A percentile compares a stretch with the other conserved stretches of the same genome.
These are phyloP conservation scores for Chaunax sp. DNA, from an alignment of 2,797 vertebrate species.

Conservation along the genomic window DNA sequence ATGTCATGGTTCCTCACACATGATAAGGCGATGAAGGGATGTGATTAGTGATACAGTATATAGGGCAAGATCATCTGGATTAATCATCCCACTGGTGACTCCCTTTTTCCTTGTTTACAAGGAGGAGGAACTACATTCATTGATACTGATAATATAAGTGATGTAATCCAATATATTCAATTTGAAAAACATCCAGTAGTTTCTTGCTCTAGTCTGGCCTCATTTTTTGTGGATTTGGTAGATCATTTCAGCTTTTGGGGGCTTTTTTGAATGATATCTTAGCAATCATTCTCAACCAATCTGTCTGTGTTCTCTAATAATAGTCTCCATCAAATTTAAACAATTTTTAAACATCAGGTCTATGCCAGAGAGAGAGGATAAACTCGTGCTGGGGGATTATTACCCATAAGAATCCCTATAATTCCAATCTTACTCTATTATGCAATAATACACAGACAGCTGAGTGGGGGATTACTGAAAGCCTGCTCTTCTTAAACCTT, in stretches of 20 bases:
- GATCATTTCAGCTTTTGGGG: conserved; percentile 29
- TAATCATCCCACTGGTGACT: conserved; percentile 58
- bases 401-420: conserved; percentile 75
- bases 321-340: conserved; percentile 56
- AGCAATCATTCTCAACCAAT: conserved; percentile 15
- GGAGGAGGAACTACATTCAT: conserved; percentile 5
- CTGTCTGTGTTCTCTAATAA: conserved; percentile 39
- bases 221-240: conserved; percentile 17
- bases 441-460: conserved; percentile 80
- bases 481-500: conserved; percentile 70
- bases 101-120: conserved; percentile 21
- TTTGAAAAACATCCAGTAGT: conserved; percentile 3
- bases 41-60: conserved; percentile 80
- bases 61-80: conserved; percentile 81
- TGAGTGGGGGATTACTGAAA: conserved; percentile 74
- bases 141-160: conserved; percentile 11
- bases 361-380: conserved; percentile 63
- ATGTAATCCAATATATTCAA: background rate
- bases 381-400: conserved; percentile 74
- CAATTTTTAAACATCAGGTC: conserved; percentile 57
- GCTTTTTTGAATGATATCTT: background rate
- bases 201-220: background rate
- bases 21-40: conserved; percentile 83
- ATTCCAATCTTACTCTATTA: conserved; percentile 82
- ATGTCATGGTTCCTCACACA: conserved; percentile 61